Conservation (phyloP, 2,888 invertebrate species). For the Leistus spinibarbis region DNA sequence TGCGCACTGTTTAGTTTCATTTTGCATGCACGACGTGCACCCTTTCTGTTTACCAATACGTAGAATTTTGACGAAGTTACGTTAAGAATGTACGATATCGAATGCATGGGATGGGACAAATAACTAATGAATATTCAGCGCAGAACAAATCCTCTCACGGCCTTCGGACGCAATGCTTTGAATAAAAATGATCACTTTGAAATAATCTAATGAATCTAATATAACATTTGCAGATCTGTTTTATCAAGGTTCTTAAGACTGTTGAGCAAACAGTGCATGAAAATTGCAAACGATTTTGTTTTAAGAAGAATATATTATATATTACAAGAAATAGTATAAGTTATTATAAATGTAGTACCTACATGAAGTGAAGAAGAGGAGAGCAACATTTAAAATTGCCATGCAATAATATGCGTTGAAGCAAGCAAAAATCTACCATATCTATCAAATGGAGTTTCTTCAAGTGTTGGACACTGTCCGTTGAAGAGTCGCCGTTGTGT, state of each 20-base stretch:
- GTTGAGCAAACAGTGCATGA: no score
- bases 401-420: background rate
- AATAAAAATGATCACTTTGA: constrained; percentile 13
- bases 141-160: constrained; percentile 25
- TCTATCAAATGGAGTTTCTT: background rate
- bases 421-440: background rate
- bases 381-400: background rate
- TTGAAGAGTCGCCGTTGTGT: background rate
- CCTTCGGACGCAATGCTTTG: constrained; percentile 22
- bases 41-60: constrained; percentile 15
- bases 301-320: no score
- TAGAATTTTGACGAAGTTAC: constrained; percentile 22
- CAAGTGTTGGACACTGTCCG: background rate
- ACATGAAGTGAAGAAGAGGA: background rate
- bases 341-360: background rate
- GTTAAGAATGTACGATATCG: constrained; percentile 26
- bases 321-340: no score
- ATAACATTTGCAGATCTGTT: no score
- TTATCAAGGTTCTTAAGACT: no score
- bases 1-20: constrained; percentile 15
- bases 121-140: constrained; percentile 30
- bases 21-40: constrained; percentile 15
- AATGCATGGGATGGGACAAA: background rate
- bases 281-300: no score
- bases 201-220: background rate